Conservation (phyloP, 1,140 invertebrate species). For the Papilio xuthus region DNA sequence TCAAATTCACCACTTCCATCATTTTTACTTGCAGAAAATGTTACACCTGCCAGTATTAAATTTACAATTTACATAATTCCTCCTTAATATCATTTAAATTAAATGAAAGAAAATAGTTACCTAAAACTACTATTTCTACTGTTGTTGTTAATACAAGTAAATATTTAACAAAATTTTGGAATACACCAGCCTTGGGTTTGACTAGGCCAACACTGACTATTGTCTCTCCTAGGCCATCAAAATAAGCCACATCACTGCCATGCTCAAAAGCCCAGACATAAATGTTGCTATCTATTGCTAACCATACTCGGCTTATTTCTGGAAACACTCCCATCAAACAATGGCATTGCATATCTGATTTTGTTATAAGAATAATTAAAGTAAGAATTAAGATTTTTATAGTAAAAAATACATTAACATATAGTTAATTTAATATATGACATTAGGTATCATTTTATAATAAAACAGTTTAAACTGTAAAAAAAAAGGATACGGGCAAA, state of each 20-base stretch:
- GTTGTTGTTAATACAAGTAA: conserved; percentile 95
- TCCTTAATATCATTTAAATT: conserved; percentile 24
- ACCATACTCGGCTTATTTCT: conserved; percentile 97
- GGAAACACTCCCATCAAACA: conserved; percentile 98
- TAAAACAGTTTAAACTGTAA: neutral
- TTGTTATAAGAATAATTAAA: conserved; percentile 47
- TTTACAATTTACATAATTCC: conserved; percentile 28
- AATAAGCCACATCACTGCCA: conserved; percentile 95
- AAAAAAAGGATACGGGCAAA: conserved; percentile 92
- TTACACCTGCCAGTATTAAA: conserved; percentile 67
- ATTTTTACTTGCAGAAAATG: conserved; percentile 77
- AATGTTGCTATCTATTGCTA: conserved; percentile 98
- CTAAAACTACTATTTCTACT: conserved; percentile 95
- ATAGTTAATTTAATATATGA: too few relatives aligned
- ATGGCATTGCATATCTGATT: conserved; percentile 94
- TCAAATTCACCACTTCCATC: conserved; percentile 79
- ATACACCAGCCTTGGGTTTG: conserved; percentile 92
- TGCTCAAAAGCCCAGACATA: conserved; percentile 98
- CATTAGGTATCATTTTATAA: neutral
- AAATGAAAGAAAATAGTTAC: conserved; percentile 84
- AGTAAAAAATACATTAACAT: neutral
- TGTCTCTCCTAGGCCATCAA: conserved; percentile 94
- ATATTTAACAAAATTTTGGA: conserved; percentile 96
- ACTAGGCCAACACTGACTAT: conserved; percentile 94
- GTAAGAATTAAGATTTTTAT: conserved; percentile 7